Evolutionary conservation across 1,140 invertebrate genomes (phyloP).

Genomic region (Colletes latitarsis): DNA sequence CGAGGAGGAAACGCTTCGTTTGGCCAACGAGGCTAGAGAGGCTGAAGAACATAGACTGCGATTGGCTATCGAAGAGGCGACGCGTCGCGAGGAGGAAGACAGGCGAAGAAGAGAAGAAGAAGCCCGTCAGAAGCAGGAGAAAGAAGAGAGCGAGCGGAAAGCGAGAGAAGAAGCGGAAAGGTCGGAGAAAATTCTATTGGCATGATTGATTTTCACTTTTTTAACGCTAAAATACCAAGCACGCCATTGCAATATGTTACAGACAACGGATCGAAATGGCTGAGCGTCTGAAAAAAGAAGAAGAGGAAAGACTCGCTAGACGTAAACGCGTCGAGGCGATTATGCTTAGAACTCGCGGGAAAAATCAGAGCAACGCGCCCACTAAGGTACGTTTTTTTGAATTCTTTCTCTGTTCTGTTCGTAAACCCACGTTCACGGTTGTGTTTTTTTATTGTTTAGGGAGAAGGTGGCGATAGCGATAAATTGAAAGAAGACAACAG

Average conservation of each 20-base stretch:
- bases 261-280: constrained; percentile 88
- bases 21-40: constrained; percentile 86
- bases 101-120: constrained; percentile 85
- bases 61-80: constrained; percentile 86
- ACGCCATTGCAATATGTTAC: constrained; percentile 51
- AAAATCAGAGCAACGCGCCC: constrained; percentile 82
- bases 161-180: constrained; percentile 89
- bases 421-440: neutral
- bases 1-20: constrained; percentile 88
- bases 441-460: constrained; percentile 52
- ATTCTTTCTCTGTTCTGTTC: too few species aligned
- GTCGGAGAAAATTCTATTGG: constrained; percentile 59
- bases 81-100: constrained; percentile 86
- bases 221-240: too few species aligned
- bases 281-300: constrained; percentile 88
- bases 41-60: constrained; percentile 88
- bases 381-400: constrained; percentile 69
- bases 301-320: constrained; percentile 89
- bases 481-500: constrained; percentile 79
- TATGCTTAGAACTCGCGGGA: constrained; percentile 89
- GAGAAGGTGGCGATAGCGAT: constrained; percentile 74
- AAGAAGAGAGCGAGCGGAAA: constrained; percentile 89
- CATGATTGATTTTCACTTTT: neutral
- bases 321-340: constrained; percentile 91
- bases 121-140: constrained; percentile 85